phyloP scores from a whole-genome alignment of 2,888 invertebrate species.

The Pimpla rufipes region DNA sequence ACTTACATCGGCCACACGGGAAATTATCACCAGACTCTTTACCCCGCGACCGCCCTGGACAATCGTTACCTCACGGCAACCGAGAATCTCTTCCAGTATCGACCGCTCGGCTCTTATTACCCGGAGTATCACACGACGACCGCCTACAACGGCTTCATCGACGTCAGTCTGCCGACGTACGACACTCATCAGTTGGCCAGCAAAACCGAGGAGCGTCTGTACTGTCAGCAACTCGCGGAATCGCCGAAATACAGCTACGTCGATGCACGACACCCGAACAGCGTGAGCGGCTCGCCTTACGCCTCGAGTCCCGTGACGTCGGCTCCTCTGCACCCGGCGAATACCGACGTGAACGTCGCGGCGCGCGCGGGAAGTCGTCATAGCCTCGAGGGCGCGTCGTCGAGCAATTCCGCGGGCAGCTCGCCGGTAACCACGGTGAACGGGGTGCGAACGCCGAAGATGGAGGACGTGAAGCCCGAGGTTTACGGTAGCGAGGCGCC shows the following conservation, averaged over 20 bases:
- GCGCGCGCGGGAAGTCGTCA: slow-evolving; percentile 82
- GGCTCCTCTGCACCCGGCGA: slow-evolving; percentile 73
- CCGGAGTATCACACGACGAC: slow-evolving; percentile 92
- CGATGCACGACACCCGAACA: slow-evolving; percentile 81
- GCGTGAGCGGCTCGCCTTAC: slow-evolving; percentile 81
- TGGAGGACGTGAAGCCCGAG: slow-evolving; percentile 88
- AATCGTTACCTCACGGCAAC: slow-evolving; percentile 90
- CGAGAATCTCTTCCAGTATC: slow-evolving; percentile 96
- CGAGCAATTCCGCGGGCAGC: slow-evolving; percentile 88
- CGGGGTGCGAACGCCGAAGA: slow-evolving; percentile 87
- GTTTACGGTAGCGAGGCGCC: slow-evolving; percentile 87
- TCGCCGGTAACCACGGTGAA: slow-evolving; percentile 88
- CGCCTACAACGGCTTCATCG: slow-evolving; percentile 93
- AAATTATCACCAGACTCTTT: slow-evolving; percentile 88
- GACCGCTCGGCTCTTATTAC: slow-evolving; percentile 94
- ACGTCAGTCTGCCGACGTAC: slow-evolving; percentile 90
- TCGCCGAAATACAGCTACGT: slow-evolving; percentile 86
- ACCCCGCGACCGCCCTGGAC: slow-evolving; percentile 86
- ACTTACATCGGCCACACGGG: slow-evolving; percentile 91
- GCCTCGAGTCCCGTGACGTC: slow-evolving; percentile 80
- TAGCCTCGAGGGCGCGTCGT: slow-evolving; percentile 86
- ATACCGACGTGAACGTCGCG: slow-evolving; percentile 75
- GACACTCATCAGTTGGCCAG: slow-evolving; percentile 86
- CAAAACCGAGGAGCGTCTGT: slow-evolving; percentile 88
- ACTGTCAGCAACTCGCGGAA: slow-evolving; percentile 87